Evolutionary conservation across 2,113 vertebrate species (phyloP), one percentile per base, ranked within the genome.

Genomic region (Electrona antarctica): DNA sequence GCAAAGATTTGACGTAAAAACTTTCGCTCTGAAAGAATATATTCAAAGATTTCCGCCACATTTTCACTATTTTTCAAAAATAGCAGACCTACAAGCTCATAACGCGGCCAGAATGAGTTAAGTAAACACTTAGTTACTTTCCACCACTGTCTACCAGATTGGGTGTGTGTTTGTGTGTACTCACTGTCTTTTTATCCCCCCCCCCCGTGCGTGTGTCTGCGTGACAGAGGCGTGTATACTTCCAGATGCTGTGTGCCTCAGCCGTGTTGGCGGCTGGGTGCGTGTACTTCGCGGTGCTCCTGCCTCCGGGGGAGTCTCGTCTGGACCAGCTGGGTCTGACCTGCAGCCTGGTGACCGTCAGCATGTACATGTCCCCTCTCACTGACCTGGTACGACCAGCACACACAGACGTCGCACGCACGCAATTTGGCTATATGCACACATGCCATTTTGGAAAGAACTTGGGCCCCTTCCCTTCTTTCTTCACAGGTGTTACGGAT

Each of bases 361-460:
- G 90, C 92, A 98, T 99, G 97, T 99, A 98, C 92, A 78, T 98
- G 73, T 98, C 97, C 0, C 97, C 97, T 0, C 91, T 99, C 74
- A 80, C 92, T 0, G 95, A 96, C 86, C 89, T 99, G 95, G 97
- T 98, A 91, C 6, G 21, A 21, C 21, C 21, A 50, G 65, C 15
- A 52, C 58, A 52, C 21, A 3, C 50, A 12, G n/a, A n/a, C n/a
- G n/a, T n/a, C 48, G 5, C 64, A 29, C 9, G 12, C 28, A 41
- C 10, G 1, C 12, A 41, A n/a, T n/a, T n/a, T n/a, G n/a, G n/a
- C n/a, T n/a, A n/a, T n/a, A n/a, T n/a, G n/a, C 12, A 55, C 46
- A 62, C 62, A 52, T 2, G 21, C 21, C 21, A 21, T 21, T 21
- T 21, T 21, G 21, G 21, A 21, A 21, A 21, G 21, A 21, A 21